Evolutionary conservation across 2,113 vertebrate genomes (phyloP), one percentile per base, ranked within the genome.

Genomic region (Cacatua alba): DNA sequence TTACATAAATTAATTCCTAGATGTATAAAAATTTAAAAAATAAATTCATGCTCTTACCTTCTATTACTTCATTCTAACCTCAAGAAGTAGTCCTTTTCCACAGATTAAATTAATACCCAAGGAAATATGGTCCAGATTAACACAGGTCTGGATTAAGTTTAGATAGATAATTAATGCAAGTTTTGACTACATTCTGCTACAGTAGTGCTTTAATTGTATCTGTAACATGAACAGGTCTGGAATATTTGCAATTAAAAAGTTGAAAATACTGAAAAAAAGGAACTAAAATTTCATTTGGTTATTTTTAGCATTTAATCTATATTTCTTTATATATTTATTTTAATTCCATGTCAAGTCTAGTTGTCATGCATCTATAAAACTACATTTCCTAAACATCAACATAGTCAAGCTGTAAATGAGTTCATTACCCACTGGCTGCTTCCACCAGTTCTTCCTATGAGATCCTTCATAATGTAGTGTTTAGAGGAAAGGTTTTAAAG

Each of bases 1-100:
- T 95, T 89, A 70, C 41, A 64, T 35, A 92, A 79, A 89, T 89
- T 82, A 94, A 94, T 91, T 94, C 43, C 10, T 71, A 76, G 48
- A 67, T 35, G 18, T 59, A 31, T 62, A 62, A 88, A 89, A 44
- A 14, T 4, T 16, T 21, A 6, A 59, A 86, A 79, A 74, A 82
- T 5, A 68, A 70, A 86, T 24, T 62, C 28, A 62, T 35, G 20
- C 4, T 81, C 43, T 91, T 64, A 31, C 28, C 39, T 92, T 78
- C 24, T 46, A n/a, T 69, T 91, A 31, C 37, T 76, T 82, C 21
- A 46, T 77, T 88, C 46, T 84, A 67, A 76, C 18, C 46, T 88
- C 65, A 95, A 63, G 48, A 69, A 9, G 46, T 89, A 88, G 23
- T 7, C 1, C 9, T 83, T 65, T 86, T 67, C 76, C 46, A n/a